Conservation (phyloP, 2,888 invertebrate genomes). For the Athalia cordata region DNA sequence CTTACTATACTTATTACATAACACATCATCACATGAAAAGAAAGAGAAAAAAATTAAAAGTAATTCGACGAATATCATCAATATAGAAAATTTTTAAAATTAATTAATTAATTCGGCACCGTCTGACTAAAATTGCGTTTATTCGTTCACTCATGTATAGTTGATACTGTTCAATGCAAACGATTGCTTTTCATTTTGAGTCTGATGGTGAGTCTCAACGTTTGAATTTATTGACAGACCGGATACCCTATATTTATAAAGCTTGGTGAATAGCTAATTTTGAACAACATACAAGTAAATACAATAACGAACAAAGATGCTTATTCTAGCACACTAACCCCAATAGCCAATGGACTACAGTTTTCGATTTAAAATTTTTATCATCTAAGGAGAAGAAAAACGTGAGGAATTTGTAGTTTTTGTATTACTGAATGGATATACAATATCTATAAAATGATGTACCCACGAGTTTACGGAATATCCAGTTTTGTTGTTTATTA, state of each 20-base stretch:
- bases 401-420: slow-evolving; percentile 49
- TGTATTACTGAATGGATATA: slow-evolving; percentile 39
- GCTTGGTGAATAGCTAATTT: not conserved
- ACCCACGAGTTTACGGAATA: slow-evolving; percentile 12
- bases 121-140: too few relatives aligned
- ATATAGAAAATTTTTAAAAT: too few relatives aligned
- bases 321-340: too few relatives aligned
- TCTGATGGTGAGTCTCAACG: too few relatives aligned
- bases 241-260: not conserved
- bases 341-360: not conserved
- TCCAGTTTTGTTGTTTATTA: slow-evolving; percentile 47
- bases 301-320: not conserved
- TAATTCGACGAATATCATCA: too few relatives aligned
- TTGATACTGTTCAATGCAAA: too few relatives aligned
- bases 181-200: too few relatives aligned
- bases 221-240: too few relatives aligned
- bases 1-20: not conserved
- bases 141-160: too few relatives aligned
- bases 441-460: slow-evolving; percentile 47
- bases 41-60: too few relatives aligned
- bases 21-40: too few relatives aligned
- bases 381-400: slow-evolving; percentile 3
- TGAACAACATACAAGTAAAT: not conserved
- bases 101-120: too few relatives aligned
- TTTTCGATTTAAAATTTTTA: slow-evolving; percentile 7